Percentiles rank a stretch among this genome's conserved stretches.
Conservation (phyloP, 2,113 vertebrate genomes). For the Cyanoramphus novaezelandiae region DNA sequence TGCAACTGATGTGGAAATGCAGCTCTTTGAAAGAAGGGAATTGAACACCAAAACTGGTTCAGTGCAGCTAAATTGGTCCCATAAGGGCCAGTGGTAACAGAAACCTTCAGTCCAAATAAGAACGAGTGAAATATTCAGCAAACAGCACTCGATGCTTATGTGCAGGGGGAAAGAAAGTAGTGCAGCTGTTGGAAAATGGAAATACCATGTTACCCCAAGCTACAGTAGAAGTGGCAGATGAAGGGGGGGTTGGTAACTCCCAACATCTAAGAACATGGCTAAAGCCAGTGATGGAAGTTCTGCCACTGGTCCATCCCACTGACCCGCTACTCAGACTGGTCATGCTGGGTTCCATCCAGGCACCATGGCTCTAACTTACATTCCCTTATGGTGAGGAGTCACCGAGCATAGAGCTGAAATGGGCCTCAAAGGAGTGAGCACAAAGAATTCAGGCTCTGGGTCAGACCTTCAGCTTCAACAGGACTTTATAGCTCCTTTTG, state of each 20-base stretch:
- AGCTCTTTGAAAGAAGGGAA: conserved; percentile 57
- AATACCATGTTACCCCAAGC: background rate
- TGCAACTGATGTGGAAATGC: conserved; percentile 66
- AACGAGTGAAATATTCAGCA: conserved; percentile 54
- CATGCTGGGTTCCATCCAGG: background rate
- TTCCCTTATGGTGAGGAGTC: background rate
- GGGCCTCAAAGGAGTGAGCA: background rate
- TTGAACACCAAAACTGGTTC: conserved; percentile 58
- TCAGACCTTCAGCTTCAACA: background rate
- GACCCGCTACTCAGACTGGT: background rate
- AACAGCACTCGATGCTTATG: conserved; percentile 46
- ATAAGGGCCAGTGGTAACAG: conserved; percentile 60
- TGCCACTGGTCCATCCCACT: background rate
- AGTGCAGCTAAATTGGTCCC: conserved; percentile 66
- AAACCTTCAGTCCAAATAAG: conserved; percentile 66
- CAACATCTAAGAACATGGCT: background rate
- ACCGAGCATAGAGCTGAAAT: background rate
- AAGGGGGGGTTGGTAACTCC: background rate
- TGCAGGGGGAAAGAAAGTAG: background rate
- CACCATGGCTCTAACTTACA: background rate
- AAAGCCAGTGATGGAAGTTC: background rate
- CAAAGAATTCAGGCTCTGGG: background rate
- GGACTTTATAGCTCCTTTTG: background rate
- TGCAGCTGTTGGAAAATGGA: background rate
- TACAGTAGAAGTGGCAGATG: background rate